Conservation (phyloP, 2,113 vertebrate species). For the Acrocephalus kingi region DNA sequence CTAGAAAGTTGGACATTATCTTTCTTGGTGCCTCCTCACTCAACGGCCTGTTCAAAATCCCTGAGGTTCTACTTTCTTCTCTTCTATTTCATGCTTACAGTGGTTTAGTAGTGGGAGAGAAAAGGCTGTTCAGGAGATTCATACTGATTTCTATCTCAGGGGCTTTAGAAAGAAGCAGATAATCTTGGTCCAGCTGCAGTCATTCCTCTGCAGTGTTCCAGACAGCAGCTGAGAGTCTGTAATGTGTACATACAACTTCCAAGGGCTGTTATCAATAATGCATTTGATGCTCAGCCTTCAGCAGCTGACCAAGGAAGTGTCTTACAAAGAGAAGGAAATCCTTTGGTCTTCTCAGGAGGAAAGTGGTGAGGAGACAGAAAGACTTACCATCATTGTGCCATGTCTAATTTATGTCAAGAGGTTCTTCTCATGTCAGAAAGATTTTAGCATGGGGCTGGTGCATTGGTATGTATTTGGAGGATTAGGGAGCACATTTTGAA, state of each 20-base stretch:
- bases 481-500: background rate
- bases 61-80: background rate
- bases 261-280: conserved; percentile 31
- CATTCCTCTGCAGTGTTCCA: background rate
- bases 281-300: background rate
- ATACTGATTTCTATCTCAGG: background rate
- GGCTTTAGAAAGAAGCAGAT: background rate
- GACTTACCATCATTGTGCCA: background rate
- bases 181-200: background rate
- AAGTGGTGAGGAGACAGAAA: background rate
- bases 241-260: background rate
- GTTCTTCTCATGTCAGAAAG: background rate
- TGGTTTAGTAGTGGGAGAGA: background rate
- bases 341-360: background rate
- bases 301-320: background rate
- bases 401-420: conserved; percentile 10
- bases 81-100: background rate
- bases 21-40: background rate
- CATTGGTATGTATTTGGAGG: background rate
- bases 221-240: background rate
- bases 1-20: background rate
- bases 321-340: background rate
- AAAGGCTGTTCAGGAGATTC: background rate
- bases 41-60: background rate
- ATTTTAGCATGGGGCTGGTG: conserved; percentile 5